Base-by-base conservation (phyloP, 2,888 invertebrate genomes). In the Leucoptera coffeella region DNA sequence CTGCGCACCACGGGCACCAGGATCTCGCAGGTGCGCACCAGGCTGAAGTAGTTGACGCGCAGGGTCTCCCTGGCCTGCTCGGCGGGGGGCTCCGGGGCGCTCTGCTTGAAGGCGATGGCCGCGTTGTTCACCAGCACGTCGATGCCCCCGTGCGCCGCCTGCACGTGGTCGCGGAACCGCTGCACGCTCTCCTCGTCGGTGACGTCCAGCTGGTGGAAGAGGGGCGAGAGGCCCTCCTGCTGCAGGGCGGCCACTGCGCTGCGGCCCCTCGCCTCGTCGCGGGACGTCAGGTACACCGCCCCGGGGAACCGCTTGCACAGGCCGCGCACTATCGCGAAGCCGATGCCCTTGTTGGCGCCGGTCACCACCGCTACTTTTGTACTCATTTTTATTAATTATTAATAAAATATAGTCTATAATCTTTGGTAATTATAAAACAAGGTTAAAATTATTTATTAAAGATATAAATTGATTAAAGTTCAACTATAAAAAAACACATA, bases 61-160 rank as follows among this genome's bases (percentile, higher is more conserved):
- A 82, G 31, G 0, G 87, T 85, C 36, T 78, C 69, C 38, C 81
- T 75, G 0, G 87, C 89, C 60, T 88, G 87, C 4, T 67, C 51
- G 0, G 50, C 42, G 25, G 79, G 77, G 2, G 86, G 75, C 25
- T 79, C 84, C 0, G 75, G 65, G 1, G 82, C 71, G 27, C 45
- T 46, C 4, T 14, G 22, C 67, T 78, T 79, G 40, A 76, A 85
- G 1, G 82, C 81, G 28, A 84, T 82, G 0, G 78, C 85, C 5
- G 86, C 86, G 49, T 87, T 87, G 42, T 87, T 87, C 0, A 87
- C 73, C 22, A 87, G 59, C 25, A 86, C 44, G 54, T 87, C 85
- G 3, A 87, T 54, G 0, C 83, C 82, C 2, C 75, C 80, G 40
- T 85, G 72, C 14, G 71, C 74, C 11, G 57, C 49, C 38, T 75